These are phyloP conservation scores for Onychostruthus taczanowskii DNA, from an alignment of 2,113 vertebrate genomes.

Conservation along the genomic window DNA sequence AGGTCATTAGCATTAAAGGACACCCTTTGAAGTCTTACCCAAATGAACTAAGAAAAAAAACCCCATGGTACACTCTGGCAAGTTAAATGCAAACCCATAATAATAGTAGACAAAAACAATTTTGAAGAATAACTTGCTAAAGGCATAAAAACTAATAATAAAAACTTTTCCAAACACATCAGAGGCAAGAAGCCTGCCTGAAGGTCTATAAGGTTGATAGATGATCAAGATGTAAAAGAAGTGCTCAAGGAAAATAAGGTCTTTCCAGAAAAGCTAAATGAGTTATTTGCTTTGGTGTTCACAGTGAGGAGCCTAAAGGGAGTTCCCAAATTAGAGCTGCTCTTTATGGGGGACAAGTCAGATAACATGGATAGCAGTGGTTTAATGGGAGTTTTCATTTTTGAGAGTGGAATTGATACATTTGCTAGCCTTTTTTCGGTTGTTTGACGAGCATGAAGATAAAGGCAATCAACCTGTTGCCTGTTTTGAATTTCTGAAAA, in stretches of 20 bases:
- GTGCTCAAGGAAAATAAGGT: constrained; percentile 54
- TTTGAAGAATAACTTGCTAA: constrained; percentile 65
- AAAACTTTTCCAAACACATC: constrained; percentile 61
- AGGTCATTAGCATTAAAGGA: constrained; percentile 35
- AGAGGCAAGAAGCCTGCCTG: constrained; percentile 37
- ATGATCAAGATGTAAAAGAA: constrained; percentile 68
- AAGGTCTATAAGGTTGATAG: constrained; percentile 61
- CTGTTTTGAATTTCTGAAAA: background rate
- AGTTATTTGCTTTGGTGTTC: constrained; percentile 60
- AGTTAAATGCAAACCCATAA: constrained; percentile 48
- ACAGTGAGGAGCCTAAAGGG: constrained; percentile 36
- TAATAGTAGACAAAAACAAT: constrained; percentile 48
- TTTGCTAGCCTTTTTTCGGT: background rate
- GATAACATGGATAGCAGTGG: background rate
- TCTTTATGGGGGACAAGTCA: constrained; percentile 5
- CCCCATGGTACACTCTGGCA: background rate
- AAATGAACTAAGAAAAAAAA: background rate
- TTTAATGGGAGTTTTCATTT: background rate
- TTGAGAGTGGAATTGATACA: background rate
- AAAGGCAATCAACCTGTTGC: background rate
- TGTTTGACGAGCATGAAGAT: background rate
- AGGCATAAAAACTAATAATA: constrained; percentile 64
- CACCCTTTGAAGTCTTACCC: constrained; percentile 31
- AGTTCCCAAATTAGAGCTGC: constrained; percentile 43
- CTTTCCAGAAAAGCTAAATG: constrained; percentile 56